Percentiles rank a stretch among this genome's conserved stretches.
Evolutionary conservation across 2,113 vertebrate genomes (phyloP).

Genomic region (Periophthalmus modestus): DNA sequence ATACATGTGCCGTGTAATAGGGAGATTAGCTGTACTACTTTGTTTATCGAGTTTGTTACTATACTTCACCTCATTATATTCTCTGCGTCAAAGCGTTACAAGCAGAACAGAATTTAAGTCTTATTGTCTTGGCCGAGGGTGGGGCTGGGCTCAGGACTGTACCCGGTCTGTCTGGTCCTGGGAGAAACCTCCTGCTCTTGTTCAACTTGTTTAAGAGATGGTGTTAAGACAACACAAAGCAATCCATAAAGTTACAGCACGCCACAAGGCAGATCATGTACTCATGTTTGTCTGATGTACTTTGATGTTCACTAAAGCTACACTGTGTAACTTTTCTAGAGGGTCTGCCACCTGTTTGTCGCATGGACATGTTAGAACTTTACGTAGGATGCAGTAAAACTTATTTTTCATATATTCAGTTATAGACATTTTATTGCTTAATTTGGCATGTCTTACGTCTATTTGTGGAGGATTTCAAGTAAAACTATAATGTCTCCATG

Average conservation of each 20-base stretch:
- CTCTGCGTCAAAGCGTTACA: not conserved
- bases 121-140: conserved; percentile 8
- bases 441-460: too few relatives aligned
- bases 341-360: too few relatives aligned
- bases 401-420: too few relatives aligned
- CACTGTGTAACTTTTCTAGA: too few relatives aligned
- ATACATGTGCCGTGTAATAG: not conserved
- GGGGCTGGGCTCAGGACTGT: not conserved
- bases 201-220: conserved; percentile 29
- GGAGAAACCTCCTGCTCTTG: conserved; percentile 22
- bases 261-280: not conserved
- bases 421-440: too few relatives aligned
- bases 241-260: not conserved
- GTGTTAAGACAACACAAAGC: not conserved
- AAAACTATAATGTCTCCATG: too few relatives aligned
- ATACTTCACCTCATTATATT: not conserved
- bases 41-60: too few relatives aligned
- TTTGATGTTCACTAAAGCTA: not conserved
- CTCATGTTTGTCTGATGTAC: not conserved
- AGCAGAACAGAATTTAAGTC: not conserved
- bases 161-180: conserved; percentile 27
- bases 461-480: too few relatives aligned
- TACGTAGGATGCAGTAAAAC: too few relatives aligned
- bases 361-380: too few relatives aligned
- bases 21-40: too few relatives aligned